These are phyloP conservation scores for Gorsachius goisagi DNA, from an alignment of 2,113 vertebrate species.

Conservation along the genomic window DNA sequence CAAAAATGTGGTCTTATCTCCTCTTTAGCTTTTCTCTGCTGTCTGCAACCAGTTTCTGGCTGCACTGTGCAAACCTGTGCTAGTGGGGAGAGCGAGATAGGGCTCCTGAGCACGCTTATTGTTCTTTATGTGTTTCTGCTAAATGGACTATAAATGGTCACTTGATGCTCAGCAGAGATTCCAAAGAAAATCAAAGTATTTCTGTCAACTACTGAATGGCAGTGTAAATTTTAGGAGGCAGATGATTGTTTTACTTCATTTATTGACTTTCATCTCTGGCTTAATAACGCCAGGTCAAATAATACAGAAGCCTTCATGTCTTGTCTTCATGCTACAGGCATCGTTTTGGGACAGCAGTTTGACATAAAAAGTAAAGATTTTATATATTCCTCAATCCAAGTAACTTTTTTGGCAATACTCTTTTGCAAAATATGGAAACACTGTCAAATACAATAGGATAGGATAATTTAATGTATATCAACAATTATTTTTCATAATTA, in stretches of 20 bases:
- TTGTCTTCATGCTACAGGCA: not conserved
- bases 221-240: not conserved
- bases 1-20: not conserved
- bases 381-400: not conserved
- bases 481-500: not conserved
- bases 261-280: not conserved
- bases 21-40: not conserved
- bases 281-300: not conserved
- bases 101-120: not conserved
- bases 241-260: not conserved
- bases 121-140: not conserved
- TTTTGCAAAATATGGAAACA: not conserved
- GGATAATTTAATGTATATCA: not conserved
- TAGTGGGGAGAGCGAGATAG: not conserved
- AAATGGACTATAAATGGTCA: not conserved
- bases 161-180: not conserved
- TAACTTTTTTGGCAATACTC: not conserved
- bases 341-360: not conserved
- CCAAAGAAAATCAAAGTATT: not conserved
- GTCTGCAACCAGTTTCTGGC: not conserved
- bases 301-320: not conserved
- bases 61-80: not conserved
- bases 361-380: not conserved
- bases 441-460: not conserved
- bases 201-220: not conserved